Base-by-base conservation (phyloP, 2,888 invertebrate genomes). In the Brenthis ino region DNA sequence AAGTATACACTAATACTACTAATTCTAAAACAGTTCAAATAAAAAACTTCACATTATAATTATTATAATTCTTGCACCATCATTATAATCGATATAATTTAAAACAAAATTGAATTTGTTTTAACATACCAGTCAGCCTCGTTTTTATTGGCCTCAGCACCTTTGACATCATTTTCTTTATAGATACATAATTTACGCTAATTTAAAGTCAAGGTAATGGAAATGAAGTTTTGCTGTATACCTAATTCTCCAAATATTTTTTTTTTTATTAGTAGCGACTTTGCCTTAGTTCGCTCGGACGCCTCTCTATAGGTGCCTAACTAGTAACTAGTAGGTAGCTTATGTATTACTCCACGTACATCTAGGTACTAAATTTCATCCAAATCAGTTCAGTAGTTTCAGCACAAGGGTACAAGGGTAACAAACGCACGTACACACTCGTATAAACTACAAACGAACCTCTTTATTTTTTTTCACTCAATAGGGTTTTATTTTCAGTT, bases 131-230 rank as follows among this genome's bases (percentile, higher is more conserved):
- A 28, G 72, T 58, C 72, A 64, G 69, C 74, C 72, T 74, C 64
- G 72, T 50, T 65, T 64, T 64, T 67, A 65, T 60, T 68, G 65
- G 68, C 67, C 68, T 74, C 58, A 64, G 51, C 64, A 68, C 65
- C 68, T 68, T 71, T 69, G 67, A 60, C 67, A 69, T 57, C 57
- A 54, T 70, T 72, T 70, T 69, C 65, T 68, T 67, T 61, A 61
- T 68, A 63, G 63, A 63, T 63, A 63, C 63, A 63, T 63, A 53
- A 63, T 51, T 63, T 53, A 63, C 63, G 14, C 53, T 20, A 37
- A 43, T 51, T 37, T 63, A 63, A 63, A 58, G 54, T 20, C 64
- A 68, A 60, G 60, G 64, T 20, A 43, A 63, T 51, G 37, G 37
- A 53, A 53, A 54, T 43, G 2, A n/a, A 16, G 47, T 51, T 51